phyloP scores from a whole-genome alignment of 2,113 vertebrate genomes.

The Oncorhynchus tshawytscha region DNA sequence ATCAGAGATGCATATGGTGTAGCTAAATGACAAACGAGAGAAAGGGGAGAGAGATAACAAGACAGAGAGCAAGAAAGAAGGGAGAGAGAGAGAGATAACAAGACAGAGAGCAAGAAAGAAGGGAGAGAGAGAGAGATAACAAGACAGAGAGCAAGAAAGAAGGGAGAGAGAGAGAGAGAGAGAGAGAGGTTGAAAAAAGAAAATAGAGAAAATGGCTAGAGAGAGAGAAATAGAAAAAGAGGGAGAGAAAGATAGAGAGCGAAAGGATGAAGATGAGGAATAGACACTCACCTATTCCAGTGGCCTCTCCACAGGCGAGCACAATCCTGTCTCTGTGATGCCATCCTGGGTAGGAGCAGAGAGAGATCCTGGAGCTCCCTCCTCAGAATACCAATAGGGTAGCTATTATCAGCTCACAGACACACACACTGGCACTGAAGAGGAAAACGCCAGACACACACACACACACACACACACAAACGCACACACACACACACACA shows the following conservation, averaged over 20 bases:
- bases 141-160: background rate
- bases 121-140: conserved; percentile 10
- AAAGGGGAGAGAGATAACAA: background rate
- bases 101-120: conserved; percentile 20
- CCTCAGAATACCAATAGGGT: conserved; percentile 78
- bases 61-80: conserved; percentile 19
- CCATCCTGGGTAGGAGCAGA: conserved; percentile 74
- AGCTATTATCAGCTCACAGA: conserved; percentile 63
- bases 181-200: conserved; percentile 25
- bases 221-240: conserved; percentile 16
- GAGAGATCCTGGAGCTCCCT: conserved; percentile 72
- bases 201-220: conserved; percentile 5
- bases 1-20: conserved; percentile 23
- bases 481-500: conserved; percentile 43
- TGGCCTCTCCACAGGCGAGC: conserved; percentile 68
- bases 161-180: conserved; percentile 30
- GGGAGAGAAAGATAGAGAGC: conserved; percentile 12
- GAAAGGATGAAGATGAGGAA: conserved; percentile 30
- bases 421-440: conserved; percentile 53
- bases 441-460: conserved; percentile 31
- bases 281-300: conserved; percentile 72
- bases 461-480: conserved; percentile 26
- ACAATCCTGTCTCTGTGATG: conserved; percentile 82
- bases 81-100: background rate
- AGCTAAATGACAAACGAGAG: conserved; percentile 8